These are phyloP conservation scores for Odontesthes bonariensis DNA, from an alignment of 2,113 vertebrate genomes.

Conservation along the genomic window DNA sequence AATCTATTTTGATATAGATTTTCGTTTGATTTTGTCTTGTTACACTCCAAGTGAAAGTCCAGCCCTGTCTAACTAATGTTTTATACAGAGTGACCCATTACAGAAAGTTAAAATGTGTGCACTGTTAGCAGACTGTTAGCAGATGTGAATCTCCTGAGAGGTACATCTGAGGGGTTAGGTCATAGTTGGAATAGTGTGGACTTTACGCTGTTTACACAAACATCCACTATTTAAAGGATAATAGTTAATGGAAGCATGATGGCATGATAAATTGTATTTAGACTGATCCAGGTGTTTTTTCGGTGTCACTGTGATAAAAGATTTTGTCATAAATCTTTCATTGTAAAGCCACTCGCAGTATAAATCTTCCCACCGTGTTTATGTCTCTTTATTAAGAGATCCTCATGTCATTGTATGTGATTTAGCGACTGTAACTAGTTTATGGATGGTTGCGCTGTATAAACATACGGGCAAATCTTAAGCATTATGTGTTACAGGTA, in stretches of 20 bases:
- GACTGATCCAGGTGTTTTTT: conserved; percentile 16
- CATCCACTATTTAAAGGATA: conserved; percentile 4
- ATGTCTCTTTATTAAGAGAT: background rate
- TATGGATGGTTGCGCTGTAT: background rate
- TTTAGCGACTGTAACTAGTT: background rate
- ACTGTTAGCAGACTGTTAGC: background rate
- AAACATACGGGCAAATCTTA: background rate
- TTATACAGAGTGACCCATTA: too few relatives aligned
- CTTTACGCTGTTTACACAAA: conserved; percentile 18
- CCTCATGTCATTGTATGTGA: background rate
- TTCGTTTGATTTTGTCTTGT: too few relatives aligned
- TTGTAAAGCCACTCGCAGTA: background rate
- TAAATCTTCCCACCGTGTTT: background rate
- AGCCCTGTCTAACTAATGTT: too few relatives aligned
- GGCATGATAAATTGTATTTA: conserved; percentile 17
- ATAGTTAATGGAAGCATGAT: background rate
- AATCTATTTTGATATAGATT: background rate
- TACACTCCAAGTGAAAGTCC: too few relatives aligned
- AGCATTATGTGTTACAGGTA: background rate
- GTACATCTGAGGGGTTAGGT: conserved; percentile 22
- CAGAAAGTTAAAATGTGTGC: background rate
- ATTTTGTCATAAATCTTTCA: background rate
- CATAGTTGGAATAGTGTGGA: conserved; percentile 25
- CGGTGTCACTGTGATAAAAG: conserved; percentile 20
- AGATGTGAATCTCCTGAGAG: conserved; percentile 15